A percentile compares a stretch with the other conserved stretches of the same genome.
Evolutionary conservation across 2,888 invertebrate species (phyloP).

Genomic region (Gerris lacustris): DNA sequence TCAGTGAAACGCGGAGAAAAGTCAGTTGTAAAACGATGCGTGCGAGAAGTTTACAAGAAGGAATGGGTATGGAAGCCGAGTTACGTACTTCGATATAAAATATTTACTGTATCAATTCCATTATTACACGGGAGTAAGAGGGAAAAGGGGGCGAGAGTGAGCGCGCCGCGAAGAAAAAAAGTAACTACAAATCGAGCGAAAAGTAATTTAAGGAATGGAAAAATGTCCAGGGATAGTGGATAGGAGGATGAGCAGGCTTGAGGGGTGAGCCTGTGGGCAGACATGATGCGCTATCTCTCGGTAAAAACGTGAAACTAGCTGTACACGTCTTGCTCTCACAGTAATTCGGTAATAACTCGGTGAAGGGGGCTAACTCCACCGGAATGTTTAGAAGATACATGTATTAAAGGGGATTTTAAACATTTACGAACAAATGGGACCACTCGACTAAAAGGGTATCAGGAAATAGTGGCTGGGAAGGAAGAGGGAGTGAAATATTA

Average conservation of each 20-base stretch:
- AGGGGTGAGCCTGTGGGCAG: no score
- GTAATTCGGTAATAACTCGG: conserved; percentile 2
- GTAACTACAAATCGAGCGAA: conserved; percentile 2
- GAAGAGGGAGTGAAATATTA: background rate
- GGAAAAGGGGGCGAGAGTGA: no score
- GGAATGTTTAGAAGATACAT: background rate
- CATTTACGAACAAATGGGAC: conserved; percentile 5
- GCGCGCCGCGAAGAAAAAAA: background rate
- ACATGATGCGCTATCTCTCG: background rate
- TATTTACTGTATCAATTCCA: conserved; percentile 3
- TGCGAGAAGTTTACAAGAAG: no score
- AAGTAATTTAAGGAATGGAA: conserved; percentile 5
- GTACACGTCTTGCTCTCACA: background rate
- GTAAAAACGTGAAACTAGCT: background rate
- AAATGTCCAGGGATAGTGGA: background rate
- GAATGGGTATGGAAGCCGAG: no score
- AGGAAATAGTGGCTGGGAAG: background rate
- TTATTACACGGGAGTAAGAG: background rate
- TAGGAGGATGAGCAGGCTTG: no score
- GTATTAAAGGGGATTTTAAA: conserved; percentile 1
- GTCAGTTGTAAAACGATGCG: no score
- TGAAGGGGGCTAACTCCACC: background rate
- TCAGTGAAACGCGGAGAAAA: no score
- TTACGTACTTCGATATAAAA: background rate
- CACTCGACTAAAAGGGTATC: background rate